These are phyloP conservation scores for Pygathrix nemaeus DNA, from an alignment of 2,113 vertebrate species.

Conservation along the genomic window DNA sequence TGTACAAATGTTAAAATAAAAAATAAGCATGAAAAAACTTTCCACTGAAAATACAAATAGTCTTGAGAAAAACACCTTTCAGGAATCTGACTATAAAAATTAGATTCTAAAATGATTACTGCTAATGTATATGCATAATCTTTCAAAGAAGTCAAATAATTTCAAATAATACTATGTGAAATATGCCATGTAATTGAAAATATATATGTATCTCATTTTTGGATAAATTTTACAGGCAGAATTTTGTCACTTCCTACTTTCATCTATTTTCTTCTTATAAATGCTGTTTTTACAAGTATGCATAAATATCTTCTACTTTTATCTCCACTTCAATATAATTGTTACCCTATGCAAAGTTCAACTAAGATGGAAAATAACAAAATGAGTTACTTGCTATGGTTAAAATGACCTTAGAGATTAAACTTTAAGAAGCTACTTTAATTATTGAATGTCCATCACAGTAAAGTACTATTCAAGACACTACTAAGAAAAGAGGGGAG, in stretches of 20 bases:
- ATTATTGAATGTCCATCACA: neutral
- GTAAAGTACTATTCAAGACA: neutral
- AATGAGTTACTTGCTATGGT: neutral
- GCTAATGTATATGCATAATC: neutral
- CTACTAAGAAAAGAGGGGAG: neutral
- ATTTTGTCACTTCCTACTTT: neutral
- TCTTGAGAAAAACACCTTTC: neutral
- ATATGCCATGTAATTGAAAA: neutral
- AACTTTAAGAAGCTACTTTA: neutral
- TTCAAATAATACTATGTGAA: neutral
- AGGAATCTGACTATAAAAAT: neutral
- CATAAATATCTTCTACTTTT: neutral
- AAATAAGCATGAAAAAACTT: neutral
- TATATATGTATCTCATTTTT: neutral
- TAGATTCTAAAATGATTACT: neutral
- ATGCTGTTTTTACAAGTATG: neutral
- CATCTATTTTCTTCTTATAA: neutral
- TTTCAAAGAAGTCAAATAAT: neutral
- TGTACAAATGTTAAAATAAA: neutral
- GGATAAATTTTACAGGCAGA: neutral
- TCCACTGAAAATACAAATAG: neutral
- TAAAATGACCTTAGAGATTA: neutral
- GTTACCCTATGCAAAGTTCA: neutral
- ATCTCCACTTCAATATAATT: neutral
- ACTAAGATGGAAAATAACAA: conserved; percentile 38